A percentile compares a stretch with the other conserved stretches of the same genome.
Conservation (phyloP, 2,888 invertebrate species). For the Xanthorhoe spadicearia region DNA sequence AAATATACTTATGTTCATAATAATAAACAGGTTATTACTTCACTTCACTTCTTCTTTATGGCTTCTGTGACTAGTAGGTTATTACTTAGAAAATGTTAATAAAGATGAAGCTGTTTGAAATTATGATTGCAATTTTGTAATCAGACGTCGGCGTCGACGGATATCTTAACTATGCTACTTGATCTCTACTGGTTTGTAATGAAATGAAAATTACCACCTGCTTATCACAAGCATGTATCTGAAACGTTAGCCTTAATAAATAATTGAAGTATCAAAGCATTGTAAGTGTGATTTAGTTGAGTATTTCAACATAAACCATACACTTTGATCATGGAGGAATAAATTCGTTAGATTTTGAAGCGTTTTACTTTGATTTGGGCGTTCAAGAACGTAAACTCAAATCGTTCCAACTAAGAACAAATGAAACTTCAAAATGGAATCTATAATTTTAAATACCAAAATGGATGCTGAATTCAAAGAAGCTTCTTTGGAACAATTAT, state of each 20-base stretch:
- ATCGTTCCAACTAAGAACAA: no score
- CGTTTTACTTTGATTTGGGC: background rate
- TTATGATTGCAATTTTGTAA: conserved; percentile 1
- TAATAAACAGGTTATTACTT: no score
- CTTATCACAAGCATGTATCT: conserved; percentile 57
- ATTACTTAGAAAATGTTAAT: no score
- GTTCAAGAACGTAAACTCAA: no score
- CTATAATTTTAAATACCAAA: no score
- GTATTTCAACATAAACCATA: background rate
- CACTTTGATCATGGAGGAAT: background rate
- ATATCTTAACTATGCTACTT: conserved; percentile 6
- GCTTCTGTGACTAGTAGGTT: no score
- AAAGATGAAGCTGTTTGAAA: background rate
- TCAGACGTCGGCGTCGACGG: conserved; percentile 7
- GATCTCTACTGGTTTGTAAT: conserved; percentile 9
- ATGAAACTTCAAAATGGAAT: no score
- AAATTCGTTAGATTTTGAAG: background rate
- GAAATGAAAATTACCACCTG: conserved; percentile 38
- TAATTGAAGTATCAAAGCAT: conserved; percentile 23
- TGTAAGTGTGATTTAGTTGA: conserved; percentile 9
- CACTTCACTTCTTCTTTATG: no score
- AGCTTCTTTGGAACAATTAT: no score
- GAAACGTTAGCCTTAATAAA: conserved; percentile 52
- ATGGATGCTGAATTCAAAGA: no score
- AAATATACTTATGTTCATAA: no score